phyloP scores from a whole-genome alignment of 2,888 invertebrate species.

The Julus scanicus region DNA sequence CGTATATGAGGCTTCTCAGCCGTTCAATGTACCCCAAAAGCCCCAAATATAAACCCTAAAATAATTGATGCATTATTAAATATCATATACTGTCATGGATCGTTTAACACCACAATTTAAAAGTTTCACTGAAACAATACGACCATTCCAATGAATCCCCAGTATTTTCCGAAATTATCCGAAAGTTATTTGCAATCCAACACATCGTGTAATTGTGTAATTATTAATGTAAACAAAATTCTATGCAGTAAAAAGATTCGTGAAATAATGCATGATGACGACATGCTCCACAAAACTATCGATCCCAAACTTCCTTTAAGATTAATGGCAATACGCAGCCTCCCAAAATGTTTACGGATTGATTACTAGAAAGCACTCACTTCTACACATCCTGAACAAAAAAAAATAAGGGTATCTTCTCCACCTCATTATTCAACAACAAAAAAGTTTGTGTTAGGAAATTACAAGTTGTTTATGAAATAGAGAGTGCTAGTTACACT shows the following conservation, averaged over 20 bases:
- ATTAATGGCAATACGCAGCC: conserved; percentile 17
- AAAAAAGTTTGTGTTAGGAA: not conserved
- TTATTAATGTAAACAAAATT: not conserved
- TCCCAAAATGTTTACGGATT: conserved; percentile 34
- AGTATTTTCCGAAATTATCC: not conserved
- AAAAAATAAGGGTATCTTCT: not conserved
- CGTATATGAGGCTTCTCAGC: too few species aligned
- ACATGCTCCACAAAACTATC: not conserved
- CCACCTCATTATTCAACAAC: not conserved
- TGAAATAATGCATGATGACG: not conserved
- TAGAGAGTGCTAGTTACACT: not conserved
- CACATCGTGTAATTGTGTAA: not conserved
- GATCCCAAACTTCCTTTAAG: not conserved
- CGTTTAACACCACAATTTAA: not conserved
- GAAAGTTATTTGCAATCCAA: not conserved
- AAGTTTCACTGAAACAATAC: too few species aligned
- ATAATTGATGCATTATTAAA: too few species aligned
- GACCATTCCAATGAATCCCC: too few species aligned
- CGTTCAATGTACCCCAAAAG: too few species aligned
- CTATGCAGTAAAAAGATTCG: not conserved
- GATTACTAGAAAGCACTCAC: conserved; percentile 35
- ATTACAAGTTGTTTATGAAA: conserved; percentile 16
- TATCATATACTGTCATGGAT: not conserved
- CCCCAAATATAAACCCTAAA: too few species aligned
- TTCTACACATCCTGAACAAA: conserved; percentile 5